Conservation (phyloP, 2,888 invertebrate species). For the Zootermopsis nevadensis region DNA sequence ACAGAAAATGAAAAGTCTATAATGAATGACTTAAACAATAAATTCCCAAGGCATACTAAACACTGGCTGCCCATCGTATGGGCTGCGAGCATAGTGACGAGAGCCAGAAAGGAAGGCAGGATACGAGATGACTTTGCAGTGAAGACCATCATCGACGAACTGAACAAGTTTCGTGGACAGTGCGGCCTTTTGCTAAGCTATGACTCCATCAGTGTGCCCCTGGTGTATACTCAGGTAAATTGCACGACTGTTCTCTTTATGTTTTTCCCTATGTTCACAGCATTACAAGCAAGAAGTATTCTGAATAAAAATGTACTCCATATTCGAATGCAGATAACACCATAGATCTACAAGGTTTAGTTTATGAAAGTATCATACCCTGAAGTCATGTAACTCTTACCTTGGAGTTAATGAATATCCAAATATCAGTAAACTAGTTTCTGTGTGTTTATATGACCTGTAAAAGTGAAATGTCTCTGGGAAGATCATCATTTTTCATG, state of each 20-base stretch:
- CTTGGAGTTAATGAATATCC: too few species aligned
- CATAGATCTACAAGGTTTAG: too few species aligned
- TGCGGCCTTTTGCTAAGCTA: constrained; percentile 81
- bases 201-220: constrained; percentile 82
- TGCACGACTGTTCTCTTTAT: constrained; percentile 60
- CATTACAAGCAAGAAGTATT: constrained; percentile 75
- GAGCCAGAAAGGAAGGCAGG: constrained; percentile 89
- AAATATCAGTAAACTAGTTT: too few species aligned
- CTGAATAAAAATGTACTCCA: too few species aligned
- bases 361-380: too few species aligned
- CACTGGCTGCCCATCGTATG: constrained; percentile 93
- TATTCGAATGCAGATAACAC: too few species aligned
- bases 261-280: constrained; percentile 91
- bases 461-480: too few species aligned
- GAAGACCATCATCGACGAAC: constrained; percentile 88
- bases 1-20: constrained; percentile 84
- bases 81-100: constrained; percentile 90
- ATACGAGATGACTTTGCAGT: constrained; percentile 93
- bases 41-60: constrained; percentile 87
- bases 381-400: too few species aligned
- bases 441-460: too few species aligned
- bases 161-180: constrained; percentile 85
- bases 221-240: constrained; percentile 81
- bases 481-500: too few species aligned
- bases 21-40: constrained; percentile 80